Evolutionary conservation across 2,113 vertebrate genomes (phyloP).

Genomic region (Baryphthengus martii): DNA sequence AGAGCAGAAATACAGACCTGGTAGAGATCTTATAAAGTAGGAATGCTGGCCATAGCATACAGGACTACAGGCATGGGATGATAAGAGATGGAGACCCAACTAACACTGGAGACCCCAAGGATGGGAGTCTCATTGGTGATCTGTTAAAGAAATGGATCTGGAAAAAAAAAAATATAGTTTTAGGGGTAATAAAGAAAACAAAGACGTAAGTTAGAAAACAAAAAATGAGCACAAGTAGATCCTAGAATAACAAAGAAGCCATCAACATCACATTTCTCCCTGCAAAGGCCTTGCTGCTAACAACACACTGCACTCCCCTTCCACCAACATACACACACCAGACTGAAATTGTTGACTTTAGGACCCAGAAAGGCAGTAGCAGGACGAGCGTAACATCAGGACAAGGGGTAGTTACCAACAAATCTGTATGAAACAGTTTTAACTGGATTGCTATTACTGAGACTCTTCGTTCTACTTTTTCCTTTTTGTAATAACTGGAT

Average conservation of each 20-base stretch:
- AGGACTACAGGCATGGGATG: not conserved
- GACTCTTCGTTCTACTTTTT: not conserved
- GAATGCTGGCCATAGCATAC: not conserved
- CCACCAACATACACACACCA: not conserved
- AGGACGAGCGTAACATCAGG: not conserved
- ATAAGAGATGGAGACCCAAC: not conserved
- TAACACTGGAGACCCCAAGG: not conserved
- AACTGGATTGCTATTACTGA: not conserved
- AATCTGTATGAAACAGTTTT: not conserved
- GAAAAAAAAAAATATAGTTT: not conserved
- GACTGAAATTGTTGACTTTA: rapidly evolving
- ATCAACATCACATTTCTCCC: not conserved
- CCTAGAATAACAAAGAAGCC: not conserved
- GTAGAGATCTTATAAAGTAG: not conserved
- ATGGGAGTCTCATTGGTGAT: not conserved
- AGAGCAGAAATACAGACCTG: not conserved
- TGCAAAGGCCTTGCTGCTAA: not conserved
- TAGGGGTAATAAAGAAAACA: not conserved
- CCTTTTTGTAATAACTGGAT: not conserved
- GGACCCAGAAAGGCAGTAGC: not conserved
- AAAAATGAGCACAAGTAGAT: not conserved
- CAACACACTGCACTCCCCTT: not conserved
- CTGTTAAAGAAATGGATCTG: not conserved
- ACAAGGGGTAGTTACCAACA: not conserved
- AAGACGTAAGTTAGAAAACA: not conserved